phyloP scores from a whole-genome alignment of 35 echinoderm and acorn worm species.

The Ophioderma brevispina region DNA sequence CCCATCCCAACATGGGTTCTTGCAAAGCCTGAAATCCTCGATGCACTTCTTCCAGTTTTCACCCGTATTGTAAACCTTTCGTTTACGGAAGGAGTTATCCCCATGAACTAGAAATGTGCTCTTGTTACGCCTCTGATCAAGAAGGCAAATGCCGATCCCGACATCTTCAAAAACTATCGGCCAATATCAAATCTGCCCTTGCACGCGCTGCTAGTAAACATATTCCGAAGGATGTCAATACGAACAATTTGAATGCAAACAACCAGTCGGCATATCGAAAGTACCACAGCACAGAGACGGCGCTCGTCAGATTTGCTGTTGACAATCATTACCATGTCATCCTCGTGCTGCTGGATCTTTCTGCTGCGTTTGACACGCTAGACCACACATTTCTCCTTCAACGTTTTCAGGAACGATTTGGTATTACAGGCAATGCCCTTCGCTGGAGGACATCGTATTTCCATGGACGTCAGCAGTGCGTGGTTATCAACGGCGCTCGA shows the following conservation, averaged over 20 bases:
- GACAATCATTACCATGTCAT: not conserved
- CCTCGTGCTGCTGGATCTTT: conserved; percentile 3
- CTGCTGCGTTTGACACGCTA: conserved; percentile 1
- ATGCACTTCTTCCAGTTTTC: not conserved
- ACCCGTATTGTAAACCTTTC: not conserved
- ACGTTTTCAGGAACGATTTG: not conserved
- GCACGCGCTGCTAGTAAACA: conserved; percentile 35
- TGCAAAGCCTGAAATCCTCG: not conserved
- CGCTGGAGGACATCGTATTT: conserved; percentile 10
- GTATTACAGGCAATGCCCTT: conserved; percentile 5
- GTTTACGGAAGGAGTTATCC: not conserved
- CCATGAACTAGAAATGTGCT: not conserved
- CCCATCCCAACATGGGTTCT: not conserved
- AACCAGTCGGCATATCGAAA: conserved; percentile 56
- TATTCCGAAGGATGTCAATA: not conserved
- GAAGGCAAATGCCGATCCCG: not conserved
- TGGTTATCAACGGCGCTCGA: not conserved
- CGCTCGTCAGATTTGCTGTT: not conserved
- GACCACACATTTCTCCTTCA: not conserved
- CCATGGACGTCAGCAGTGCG: not conserved
- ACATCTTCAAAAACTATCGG: not conserved
- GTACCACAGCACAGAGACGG: conserved; percentile 32
- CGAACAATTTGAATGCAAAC: conserved; percentile 13
- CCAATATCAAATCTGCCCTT: conserved; percentile 47
- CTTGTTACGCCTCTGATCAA: conserved; percentile 10